Conservation (phyloP, 2,113 vertebrate genomes). For the Siniperca knerii region DNA sequence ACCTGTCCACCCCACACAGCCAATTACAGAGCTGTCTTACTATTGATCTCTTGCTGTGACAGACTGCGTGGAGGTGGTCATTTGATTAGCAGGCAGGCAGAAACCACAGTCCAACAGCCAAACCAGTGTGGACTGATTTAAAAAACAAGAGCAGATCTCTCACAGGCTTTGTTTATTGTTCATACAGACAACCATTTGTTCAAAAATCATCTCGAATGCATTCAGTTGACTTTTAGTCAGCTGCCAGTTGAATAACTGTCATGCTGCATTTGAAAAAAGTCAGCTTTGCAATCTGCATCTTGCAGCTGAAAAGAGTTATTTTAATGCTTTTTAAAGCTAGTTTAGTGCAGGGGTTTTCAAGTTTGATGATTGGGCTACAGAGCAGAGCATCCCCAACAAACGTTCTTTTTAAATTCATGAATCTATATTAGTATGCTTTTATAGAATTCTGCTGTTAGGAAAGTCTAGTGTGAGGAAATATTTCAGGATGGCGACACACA, state of each 20-base stretch:
- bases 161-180: neutral
- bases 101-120: conserved; percentile 2
- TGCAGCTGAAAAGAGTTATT: neutral
- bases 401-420: neutral
- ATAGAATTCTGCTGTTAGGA: neutral
- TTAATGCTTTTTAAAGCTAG: neutral
- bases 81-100: conserved; percentile 46
- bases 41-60: conserved; percentile 12
- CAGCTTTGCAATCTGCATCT: neutral
- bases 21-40: neutral
- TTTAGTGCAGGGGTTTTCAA: neutral
- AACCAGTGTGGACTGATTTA: neutral
- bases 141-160: neutral
- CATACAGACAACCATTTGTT: neutral
- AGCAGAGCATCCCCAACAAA: neutral
- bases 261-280: neutral
- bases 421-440: neutral
- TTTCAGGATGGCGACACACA: neutral
- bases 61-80: conserved; percentile 18
- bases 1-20: neutral
- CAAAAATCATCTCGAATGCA: neutral
- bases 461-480: neutral
- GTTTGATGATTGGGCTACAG: neutral
- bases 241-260: neutral
- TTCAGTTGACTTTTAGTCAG: neutral